Evolutionary conservation across 2,888 invertebrate genomes (phyloP), one percentile per base, ranked within the genome.

Genomic region (Antheraea yamamai): DNA sequence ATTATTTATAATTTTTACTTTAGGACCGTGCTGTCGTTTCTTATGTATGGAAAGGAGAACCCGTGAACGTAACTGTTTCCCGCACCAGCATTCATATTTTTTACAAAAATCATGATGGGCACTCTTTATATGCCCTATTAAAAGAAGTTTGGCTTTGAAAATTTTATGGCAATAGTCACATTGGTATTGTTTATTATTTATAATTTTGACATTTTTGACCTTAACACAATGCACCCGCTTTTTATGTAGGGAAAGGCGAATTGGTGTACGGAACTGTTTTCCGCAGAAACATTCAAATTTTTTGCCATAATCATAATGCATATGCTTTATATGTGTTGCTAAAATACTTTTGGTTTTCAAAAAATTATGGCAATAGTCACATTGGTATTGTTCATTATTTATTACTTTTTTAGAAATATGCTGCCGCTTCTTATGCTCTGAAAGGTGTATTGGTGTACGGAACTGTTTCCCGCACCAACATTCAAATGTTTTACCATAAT

Each of bases 401-500:
- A 12, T 23, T 3, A n/a, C 23, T 61, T 61, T 23, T 2, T 23
- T 23, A 8, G n/a, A 1, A n/a, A 8, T 4, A n/a, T 61, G 61
- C 23, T 23, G 23, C 23, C 23, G n/a, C 10, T 4, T n/a, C 12
- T 23, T 61, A 23, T 61, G 61, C 0, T 12, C 12, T 0, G 0
- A 23, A 10, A 61, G 7, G 61, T 61, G 10, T 10, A 3, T 2
- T 7, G 61, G 61, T 14, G 61, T n/a, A 61, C 61, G 61, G 12
- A 61, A 61, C 23, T 61, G 23, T 61, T 61, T 61, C 61, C 61
- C 61, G 61, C 61, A 61, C 61, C 61, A 61, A 23, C 61, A 61
- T 23, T 61, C 61, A 14, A 55, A 55, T 20, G 2, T 18, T 55
- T n/a, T 55, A 55, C 55, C 55, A 55, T 55, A 55, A 55, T 55